Evolutionary conservation across 2,797 vertebrate genomes (phyloP).

Genomic region (Otolemur crassicaudatus): DNA sequence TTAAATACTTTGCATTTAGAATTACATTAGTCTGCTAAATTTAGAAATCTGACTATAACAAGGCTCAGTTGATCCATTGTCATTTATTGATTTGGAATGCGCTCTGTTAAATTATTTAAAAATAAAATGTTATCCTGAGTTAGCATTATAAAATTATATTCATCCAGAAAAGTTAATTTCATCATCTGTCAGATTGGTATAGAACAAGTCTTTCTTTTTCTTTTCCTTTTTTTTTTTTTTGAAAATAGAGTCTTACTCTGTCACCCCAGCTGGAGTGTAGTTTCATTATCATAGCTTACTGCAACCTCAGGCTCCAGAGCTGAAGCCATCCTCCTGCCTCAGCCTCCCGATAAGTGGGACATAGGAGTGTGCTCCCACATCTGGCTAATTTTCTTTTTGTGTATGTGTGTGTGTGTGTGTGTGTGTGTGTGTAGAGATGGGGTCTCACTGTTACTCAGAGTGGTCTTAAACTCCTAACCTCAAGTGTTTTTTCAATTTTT

Average conservation of each 20-base stretch:
- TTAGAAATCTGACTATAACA: constrained; percentile 22
- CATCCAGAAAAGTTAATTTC: constrained; percentile 36
- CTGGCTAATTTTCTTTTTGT: not conserved
- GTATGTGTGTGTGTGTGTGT: not conserved
- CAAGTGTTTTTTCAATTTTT: not conserved
- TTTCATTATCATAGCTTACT: not conserved
- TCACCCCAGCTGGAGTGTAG: not conserved
- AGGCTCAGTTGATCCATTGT: not conserved
- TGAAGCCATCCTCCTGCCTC: not conserved
- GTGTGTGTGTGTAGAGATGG: not conserved
- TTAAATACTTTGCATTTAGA: constrained; percentile 28
- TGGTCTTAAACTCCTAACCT: not conserved
- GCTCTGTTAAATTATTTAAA: constrained; percentile 44
- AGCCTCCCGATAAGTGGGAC: not conserved
- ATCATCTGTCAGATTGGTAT: constrained; percentile 3
- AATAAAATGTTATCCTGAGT: constrained; percentile 6
- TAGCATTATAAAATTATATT: constrained; percentile 62
- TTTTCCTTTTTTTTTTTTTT: not conserved
- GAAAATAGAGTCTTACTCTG: not conserved
- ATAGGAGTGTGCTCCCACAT: not conserved
- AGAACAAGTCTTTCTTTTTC: not conserved
- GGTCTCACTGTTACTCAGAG: not conserved
- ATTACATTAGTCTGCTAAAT: constrained; percentile 35
- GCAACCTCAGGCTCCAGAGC: not conserved
- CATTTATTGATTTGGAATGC: constrained; percentile 42